Conservation (phyloP, 2,888 invertebrate species). For the Labia minor region DNA sequence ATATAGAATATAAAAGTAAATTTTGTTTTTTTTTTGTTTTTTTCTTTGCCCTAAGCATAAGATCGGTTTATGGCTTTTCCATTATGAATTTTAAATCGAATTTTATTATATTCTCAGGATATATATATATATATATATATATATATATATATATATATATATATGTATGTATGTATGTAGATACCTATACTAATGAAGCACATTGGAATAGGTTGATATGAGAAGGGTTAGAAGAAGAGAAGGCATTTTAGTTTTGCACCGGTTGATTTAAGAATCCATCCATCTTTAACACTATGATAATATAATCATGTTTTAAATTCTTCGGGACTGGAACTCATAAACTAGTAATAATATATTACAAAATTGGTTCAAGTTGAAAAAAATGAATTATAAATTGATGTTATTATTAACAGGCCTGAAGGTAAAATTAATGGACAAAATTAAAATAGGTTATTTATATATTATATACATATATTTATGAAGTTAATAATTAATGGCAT, state of each 20-base stretch:
- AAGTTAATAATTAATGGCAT: no score
- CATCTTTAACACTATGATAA: conserved; percentile 1
- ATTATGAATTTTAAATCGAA: conserved; percentile 7
- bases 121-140: neutral
- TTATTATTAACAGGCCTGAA: neutral
- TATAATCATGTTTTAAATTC: neutral
- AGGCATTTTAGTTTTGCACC: neutral
- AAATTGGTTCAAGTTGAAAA: neutral
- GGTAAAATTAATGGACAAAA: neutral
- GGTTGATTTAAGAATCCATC: neutral
- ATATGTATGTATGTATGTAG: no score
- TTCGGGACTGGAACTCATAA: neutral
- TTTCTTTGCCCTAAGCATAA: neutral
- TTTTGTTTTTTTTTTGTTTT: no score
- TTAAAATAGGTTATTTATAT: neutral
- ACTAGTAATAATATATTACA: conserved; percentile 13
- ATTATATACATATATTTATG: neutral
- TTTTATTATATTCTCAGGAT: neutral
- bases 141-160: neutral
- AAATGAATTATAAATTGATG: neutral
- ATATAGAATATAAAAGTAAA: no score
- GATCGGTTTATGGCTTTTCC: neutral
- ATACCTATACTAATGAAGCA: no score
- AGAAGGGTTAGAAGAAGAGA: neutral
- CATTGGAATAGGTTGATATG: no score